These are phyloP conservation scores for Neomorphus geoffroyi DNA, from an alignment of 2,797 vertebrate genomes.

Conservation along the genomic window DNA sequence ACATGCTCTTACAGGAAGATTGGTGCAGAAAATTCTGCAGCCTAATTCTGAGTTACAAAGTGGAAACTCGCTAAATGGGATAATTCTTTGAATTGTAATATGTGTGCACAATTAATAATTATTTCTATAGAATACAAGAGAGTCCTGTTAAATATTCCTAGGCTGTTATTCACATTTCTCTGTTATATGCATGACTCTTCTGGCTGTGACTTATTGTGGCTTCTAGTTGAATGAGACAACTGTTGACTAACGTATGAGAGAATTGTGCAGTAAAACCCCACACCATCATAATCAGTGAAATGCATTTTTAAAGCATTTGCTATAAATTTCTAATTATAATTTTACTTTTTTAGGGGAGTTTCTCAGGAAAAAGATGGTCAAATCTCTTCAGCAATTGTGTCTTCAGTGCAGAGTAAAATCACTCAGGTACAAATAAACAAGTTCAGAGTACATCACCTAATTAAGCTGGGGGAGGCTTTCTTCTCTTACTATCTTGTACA, in stretches of 20 bases:
- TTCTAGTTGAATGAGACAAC: not conserved
- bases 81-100: not conserved
- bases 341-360: slow-evolving; percentile 79
- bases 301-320: not conserved
- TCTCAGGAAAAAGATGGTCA: slow-evolving; percentile 96
- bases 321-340: not conserved
- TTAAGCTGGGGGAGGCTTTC: not conserved
- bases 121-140: not conserved
- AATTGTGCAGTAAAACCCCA: not conserved
- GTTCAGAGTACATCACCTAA: not conserved
- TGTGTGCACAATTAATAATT: not conserved
- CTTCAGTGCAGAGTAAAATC: slow-evolving; percentile 97
- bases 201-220: not conserved
- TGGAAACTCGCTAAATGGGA: not conserved
- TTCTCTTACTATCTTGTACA: not conserved
- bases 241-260: not conserved
- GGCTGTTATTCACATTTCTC: not conserved
- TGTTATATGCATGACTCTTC: not conserved
- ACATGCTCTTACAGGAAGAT: not conserved
- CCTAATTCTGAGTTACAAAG: not conserved
- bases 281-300: not conserved
- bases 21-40: not conserved
- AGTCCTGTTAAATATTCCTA: not conserved
- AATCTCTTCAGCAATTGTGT: slow-evolving; percentile 92
- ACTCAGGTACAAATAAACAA: slow-evolving; percentile 87